phyloP scores from a whole-genome alignment of 2,113 vertebrate species.

The Chamaea fasciata region DNA sequence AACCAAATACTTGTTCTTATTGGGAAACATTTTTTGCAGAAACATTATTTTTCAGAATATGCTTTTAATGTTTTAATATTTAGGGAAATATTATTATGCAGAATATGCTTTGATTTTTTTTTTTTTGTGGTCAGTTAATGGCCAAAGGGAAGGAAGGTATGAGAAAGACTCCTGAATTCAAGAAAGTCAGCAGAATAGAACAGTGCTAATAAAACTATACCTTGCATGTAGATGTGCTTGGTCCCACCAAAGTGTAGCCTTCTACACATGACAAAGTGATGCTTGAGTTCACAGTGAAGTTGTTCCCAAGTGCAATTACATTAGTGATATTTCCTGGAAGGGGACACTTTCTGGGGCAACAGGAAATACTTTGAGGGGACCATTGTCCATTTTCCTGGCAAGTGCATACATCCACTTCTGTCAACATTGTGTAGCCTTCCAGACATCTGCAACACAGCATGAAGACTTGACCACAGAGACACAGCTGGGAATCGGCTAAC shows the following conservation, averaged over 20 bases:
- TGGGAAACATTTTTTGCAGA: not conserved
- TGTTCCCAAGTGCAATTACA: slow-evolving; percentile 69
- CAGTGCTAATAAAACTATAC: slow-evolving; percentile 56
- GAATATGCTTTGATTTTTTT: no score
- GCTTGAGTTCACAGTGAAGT: slow-evolving; percentile 79
- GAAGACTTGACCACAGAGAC: not conserved
- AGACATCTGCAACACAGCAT: slow-evolving; percentile 80
- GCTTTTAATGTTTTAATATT: no score
- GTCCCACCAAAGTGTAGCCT: slow-evolving; percentile 82
- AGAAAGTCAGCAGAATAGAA: not conserved
- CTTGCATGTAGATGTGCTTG: slow-evolving; percentile 80
- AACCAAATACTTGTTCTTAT: not conserved
- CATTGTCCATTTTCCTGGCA: slow-evolving; percentile 88
- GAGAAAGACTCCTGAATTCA: not conserved
- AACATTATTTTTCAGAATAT: not conserved
- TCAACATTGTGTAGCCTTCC: slow-evolving; percentile 80
- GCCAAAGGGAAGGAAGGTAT: not conserved
- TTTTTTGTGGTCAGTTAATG: not conserved
- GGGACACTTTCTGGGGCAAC: slow-evolving; percentile 78
- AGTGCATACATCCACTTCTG: slow-evolving; percentile 68
- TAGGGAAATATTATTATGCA: not conserved
- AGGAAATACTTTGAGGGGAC: slow-evolving; percentile 82
- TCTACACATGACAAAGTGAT: slow-evolving; percentile 80
- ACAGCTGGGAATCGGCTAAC: not conserved
- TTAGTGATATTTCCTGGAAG: slow-evolving; percentile 75